A percentile compares a stretch with the other conserved stretches of the same genome.
Evolutionary conservation across 2,888 invertebrate genomes (phyloP).

Genomic region (Sinelater perroti): DNA sequence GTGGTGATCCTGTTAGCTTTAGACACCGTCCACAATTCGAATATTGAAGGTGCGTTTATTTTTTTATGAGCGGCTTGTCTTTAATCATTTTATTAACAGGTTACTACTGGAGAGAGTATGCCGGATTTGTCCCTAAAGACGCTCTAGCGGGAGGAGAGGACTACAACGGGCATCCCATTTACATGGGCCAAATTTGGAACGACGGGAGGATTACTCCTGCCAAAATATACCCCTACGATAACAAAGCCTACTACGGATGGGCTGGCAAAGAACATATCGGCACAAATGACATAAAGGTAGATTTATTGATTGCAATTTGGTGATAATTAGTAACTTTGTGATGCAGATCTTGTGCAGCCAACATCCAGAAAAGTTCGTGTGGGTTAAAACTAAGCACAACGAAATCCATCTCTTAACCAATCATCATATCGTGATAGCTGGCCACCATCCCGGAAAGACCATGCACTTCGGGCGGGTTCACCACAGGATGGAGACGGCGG

Average conservation of each 20-base stretch:
- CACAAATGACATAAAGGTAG: background rate
- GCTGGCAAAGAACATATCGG: background rate
- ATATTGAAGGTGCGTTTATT: too few relatives aligned
- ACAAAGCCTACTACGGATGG: conserved; percentile 7
- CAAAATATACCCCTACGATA: conserved; percentile 6
- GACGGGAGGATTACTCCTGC: background rate
- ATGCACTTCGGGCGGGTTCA: conserved; percentile 17
- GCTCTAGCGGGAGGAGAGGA: conserved; percentile 24
- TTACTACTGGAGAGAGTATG: conserved; percentile 35
- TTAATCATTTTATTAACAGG: conserved; percentile 22
- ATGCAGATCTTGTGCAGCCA: conserved; percentile 24
- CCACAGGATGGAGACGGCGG: conserved; percentile 6
- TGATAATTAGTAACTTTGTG: too few relatives aligned
- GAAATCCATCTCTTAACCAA: conserved; percentile 19
- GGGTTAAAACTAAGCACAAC: conserved; percentile 14
- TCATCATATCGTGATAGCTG: conserved; percentile 7
- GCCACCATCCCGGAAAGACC: conserved; percentile 7
- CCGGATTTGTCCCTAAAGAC: conserved; percentile 26
- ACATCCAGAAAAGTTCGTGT: conserved; percentile 15
- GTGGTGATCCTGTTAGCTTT: too few relatives aligned
- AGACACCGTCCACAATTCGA: too few relatives aligned
- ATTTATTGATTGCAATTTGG: too few relatives aligned
- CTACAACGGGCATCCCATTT: conserved; percentile 19
- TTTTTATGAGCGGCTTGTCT: too few relatives aligned
- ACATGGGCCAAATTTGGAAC: conserved; percentile 24